Evolutionary conservation across 1,140 invertebrate species (phyloP).

Genomic region (Orius insidiosus): DNA sequence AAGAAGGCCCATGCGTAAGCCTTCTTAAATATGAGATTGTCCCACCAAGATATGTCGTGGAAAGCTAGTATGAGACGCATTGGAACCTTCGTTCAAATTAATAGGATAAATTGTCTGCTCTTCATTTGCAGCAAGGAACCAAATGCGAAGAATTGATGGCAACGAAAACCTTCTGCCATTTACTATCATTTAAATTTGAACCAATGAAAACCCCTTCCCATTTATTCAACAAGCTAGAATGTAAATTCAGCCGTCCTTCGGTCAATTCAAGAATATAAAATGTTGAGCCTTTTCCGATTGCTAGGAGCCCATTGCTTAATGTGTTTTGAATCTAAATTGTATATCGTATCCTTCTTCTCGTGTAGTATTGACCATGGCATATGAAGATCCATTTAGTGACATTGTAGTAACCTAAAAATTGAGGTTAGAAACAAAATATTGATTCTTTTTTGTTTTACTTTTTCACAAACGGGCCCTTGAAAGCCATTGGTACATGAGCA

Average conservation of each 20-base stretch:
- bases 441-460: slow-evolving; percentile 28
- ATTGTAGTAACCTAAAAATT: slow-evolving; percentile 55
- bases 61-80: slow-evolving; percentile 57
- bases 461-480: slow-evolving; percentile 57
- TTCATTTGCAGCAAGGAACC: slow-evolving; percentile 65
- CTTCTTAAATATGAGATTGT: slow-evolving; percentile 47
- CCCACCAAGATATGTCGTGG: slow-evolving; percentile 63
- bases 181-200: slow-evolving; percentile 60
- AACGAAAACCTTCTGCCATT: slow-evolving; percentile 77
- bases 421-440: neutral
- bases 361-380: slow-evolving; percentile 56
- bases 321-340: slow-evolving; percentile 83
- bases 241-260: slow-evolving; percentile 64
- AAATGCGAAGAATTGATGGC: slow-evolving; percentile 71
- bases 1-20: slow-evolving; percentile 36
- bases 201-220: slow-evolving; percentile 78
- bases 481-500: slow-evolving; percentile 68
- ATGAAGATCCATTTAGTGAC: slow-evolving; percentile 61
- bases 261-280: slow-evolving; percentile 68
- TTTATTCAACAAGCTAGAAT: slow-evolving; percentile 70
- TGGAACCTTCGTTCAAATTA: slow-evolving; percentile 52
- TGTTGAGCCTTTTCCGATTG: slow-evolving; percentile 61
- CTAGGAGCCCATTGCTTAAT: slow-evolving; percentile 64
- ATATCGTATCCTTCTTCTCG: slow-evolving; percentile 75
- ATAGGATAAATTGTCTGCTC: slow-evolving; percentile 80